Evolutionary conservation across 2,113 vertebrate species (phyloP).

Genomic region (western clawed frog (Xenopus tropicalis)): UCB_Xtro_10.0 CM004445.2:48526001-48526500

Average conservation of each 20-base stretch:
- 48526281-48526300: too few relatives aligned
- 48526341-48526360: background rate
- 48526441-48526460: slow-evolving; percentile 92
- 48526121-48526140: slow-evolving; percentile 74
- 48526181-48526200: slow-evolving; percentile 84
- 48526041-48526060: slow-evolving; percentile 60
- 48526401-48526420: slow-evolving; percentile 90
- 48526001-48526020: too few relatives aligned
- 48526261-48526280: background rate
- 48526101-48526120: slow-evolving; percentile 92
- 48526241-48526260: background rate
- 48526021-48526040: too few relatives aligned
- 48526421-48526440: slow-evolving; percentile 95
- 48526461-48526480: slow-evolving; percentile 96
- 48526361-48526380: slow-evolving; percentile 72
- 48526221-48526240: background rate
- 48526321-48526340: too few relatives aligned
- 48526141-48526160: slow-evolving; percentile 72
- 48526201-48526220: slow-evolving; percentile 43
- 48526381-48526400: slow-evolving; percentile 87
- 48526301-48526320: too few relatives aligned
- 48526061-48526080: slow-evolving; percentile 90
- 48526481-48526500: slow-evolving; percentile 59
- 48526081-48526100: slow-evolving; percentile 96
- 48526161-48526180: slow-evolving; percentile 86